Evolutionary conservation across 2,888 invertebrate genomes (phyloP), one percentile per base, ranked within the genome.

Genomic region (Pyrochroa serraticornis): DNA sequence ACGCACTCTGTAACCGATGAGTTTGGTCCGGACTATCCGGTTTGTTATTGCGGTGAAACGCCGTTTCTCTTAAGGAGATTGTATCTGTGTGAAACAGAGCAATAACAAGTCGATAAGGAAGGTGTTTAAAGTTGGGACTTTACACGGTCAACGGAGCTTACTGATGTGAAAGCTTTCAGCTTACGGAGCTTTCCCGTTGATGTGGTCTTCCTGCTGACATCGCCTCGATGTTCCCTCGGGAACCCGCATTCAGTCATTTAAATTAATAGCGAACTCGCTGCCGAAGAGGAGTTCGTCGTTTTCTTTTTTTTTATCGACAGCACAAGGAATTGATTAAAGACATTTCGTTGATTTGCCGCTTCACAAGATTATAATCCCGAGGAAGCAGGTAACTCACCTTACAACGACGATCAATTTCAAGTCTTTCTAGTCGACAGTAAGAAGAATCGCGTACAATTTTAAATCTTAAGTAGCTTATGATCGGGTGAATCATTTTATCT

Each of bases 121-220:
- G 57, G 62, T 63, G 63, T 62, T 63, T 59, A 64, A 64, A 65
- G 58, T 64, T 57, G 44, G 51, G 57, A 63, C 51, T 65, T 65
- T 65, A 63, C 57, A 65, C 57, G 65, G 65, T 65, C 65, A 65
- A 62, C 62, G 62, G 47, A 65, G 62, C 60, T 58, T 57, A 63
- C 54, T 64, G 65, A 65, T 60, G 63, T 51, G 65, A 64, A 65
- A 65, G 65, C 63, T 64, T 64, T 64, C 62, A 65, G 62, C 60
- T 60, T 60, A 56, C 54, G 48, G 49, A 57, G 66, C 62, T 64
- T 65, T 65, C 54, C 51, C 62, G 65, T 59, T 66, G 68, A 68
- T 66, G 68, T 55, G 64, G 66, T 65, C 64, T 64, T 64, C 65
- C 51, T 57, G 64, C 60, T 63, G 63, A 66, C 66, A 62, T 46